A percentile compares a stretch with the other conserved stretches of the same genome.
Conservation (phyloP, 2,797 vertebrate species). For the Ctenochaetus hawaiiensis region DNA sequence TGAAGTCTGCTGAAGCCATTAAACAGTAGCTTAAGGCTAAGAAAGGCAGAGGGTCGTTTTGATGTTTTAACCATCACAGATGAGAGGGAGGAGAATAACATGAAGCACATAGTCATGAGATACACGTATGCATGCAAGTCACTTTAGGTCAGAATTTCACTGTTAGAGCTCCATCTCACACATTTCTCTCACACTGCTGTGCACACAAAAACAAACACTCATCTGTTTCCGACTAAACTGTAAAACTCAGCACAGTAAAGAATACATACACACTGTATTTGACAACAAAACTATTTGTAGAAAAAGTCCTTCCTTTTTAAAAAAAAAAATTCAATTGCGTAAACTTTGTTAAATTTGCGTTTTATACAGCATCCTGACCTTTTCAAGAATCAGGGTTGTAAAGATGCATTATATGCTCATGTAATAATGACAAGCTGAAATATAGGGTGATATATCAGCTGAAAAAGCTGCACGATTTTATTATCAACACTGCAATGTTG, state of each 20-base stretch:
- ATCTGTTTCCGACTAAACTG: neutral
- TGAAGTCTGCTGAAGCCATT: conserved; percentile 87
- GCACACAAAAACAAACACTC: neutral
- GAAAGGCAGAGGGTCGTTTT: conserved; percentile 82
- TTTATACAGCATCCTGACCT: too few relatives aligned
- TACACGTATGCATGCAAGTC: conserved; percentile 68
- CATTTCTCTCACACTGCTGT: conserved; percentile 24
- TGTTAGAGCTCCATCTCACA: conserved; percentile 43
- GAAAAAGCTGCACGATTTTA: too few relatives aligned
- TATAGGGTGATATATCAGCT: too few relatives aligned
- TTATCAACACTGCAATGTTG: too few relatives aligned
- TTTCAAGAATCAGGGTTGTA: too few relatives aligned
- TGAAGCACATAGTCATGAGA: conserved; percentile 73
- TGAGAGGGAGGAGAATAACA: conserved; percentile 74
- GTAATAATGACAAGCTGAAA: too few relatives aligned
- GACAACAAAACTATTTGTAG: neutral
- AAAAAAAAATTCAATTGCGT: too few relatives aligned
- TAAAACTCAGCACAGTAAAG: neutral
- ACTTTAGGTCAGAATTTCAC: conserved; percentile 66
- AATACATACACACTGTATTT: conserved; percentile 3
- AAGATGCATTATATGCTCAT: too few relatives aligned
- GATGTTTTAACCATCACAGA: conserved; percentile 88
- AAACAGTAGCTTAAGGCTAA: conserved; percentile 88
- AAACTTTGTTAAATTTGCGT: too few relatives aligned
- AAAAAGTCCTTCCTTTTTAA: too few relatives aligned